Base-by-base conservation (phyloP, 2,113 vertebrate species). In the Asarcornis scutulata region DNA sequence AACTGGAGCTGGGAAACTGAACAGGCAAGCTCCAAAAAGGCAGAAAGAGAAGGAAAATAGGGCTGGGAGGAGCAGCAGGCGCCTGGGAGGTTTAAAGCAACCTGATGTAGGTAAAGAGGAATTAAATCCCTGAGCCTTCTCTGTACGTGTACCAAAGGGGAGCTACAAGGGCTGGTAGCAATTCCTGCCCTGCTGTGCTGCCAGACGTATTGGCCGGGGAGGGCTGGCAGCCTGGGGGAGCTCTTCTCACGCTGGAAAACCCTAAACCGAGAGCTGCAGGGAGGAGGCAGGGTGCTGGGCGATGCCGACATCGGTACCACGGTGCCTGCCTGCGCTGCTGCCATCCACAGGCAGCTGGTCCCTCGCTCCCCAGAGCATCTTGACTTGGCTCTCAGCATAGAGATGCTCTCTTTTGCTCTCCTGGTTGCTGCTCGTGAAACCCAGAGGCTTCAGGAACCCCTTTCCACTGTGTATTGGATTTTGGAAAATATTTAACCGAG, bases 381-480 rank as follows among this genome's bases (percentile, higher is more conserved):
- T 9, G 15, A 2, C 46, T 23, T 4, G 7, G 6, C 2, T 46
- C n/a, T 6, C 32, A 10, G 34, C 62, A 5, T 9, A 44, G 44
- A 17, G 44, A 44, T 13, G 2, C 6, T 31, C n/a, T 16, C 32
- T 46, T 74, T n/a, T 13, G 13, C 29, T 81, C 18, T 56, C 66
- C 20, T 26, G 29, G 23, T 52, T 4, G 10, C 36, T 59, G 5
- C 34, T 55, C 13, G 53, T 10, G 7, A 50, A 40, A 63, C 40
- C 4, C 13, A 0, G 3, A 29, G 0, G 0, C 38, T 63, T 83
- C 10, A 11, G 66, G 29, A 50, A 8, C 10, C 5, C 9, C 12
- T 36, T 67, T 52, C 21, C 9, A 5, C 11, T 16, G 2, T 0
- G 0, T 25, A 8, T 3, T 40, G 42, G 25, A 6, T n/a, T 55